Evolutionary conservation across 2,888 invertebrate genomes (phyloP), one percentile per base, ranked within the genome.

Genomic region (Panorpa germanica): DNA sequence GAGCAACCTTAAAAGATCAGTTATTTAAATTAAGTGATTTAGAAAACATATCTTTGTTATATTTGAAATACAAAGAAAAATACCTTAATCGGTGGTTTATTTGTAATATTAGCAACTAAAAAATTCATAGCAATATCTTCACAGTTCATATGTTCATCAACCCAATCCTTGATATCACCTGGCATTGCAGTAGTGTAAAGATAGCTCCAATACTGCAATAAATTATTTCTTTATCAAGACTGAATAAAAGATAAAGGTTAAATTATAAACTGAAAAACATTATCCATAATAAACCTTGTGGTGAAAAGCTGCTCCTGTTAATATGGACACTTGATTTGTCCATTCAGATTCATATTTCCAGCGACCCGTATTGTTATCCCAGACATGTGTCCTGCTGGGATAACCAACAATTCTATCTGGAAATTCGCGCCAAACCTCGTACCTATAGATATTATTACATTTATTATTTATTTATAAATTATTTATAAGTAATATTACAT

Each of bases 91-190:
- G 93, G 91, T 2, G 91, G 77, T 57, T 91, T 91, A 41, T 83
- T 78, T 0, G 93, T 93, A 11, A 82, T 57, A 50, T 93, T 91
- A 3, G 91, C 80, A 17, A 95, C 82, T 4, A 95, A 66, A 56
- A 93, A 95, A 55, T 95, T 95, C 88, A 95, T 93, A 2, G 93
- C 93, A 41, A 95, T 90, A 48, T 95, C 93, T 53, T 95, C 95
- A 49, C 93, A 95, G 55, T 95, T 95, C 81, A 93, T 91, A 47
- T 83, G 78, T 10, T 81, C 75, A 50, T 95, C 93, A 1, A 93
- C 91, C 83, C 85, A 91, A 31, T 70, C 61, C 35, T 77, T 73
- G 24, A 93, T 76, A 42, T 75, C 71, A 1, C 69, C 64, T 1
- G 91, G 88, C 77, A 95, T 76, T 24, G 70, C 66, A 42, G 78